phyloP scores from a whole-genome alignment of 2,888 invertebrate species.

The Scrobipalpa atriplicella region DNA sequence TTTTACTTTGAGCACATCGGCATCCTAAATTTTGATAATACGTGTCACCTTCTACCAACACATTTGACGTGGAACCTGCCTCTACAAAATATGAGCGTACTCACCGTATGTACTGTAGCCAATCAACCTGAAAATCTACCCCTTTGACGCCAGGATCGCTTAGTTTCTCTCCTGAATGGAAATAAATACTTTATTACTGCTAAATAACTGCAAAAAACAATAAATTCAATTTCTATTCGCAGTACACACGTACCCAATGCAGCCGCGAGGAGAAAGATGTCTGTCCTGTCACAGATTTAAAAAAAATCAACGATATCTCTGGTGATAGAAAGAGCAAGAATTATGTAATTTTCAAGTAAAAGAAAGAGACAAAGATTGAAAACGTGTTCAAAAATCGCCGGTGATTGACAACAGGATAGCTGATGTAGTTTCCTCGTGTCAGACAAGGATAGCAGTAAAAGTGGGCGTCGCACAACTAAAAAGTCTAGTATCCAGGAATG shows the following conservation, averaged over 20 bases:
- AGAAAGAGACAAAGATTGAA: not conserved
- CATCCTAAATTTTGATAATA: constrained; percentile 73
- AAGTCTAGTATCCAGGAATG: not conserved
- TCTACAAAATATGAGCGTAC: constrained; percentile 62
- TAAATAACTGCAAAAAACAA: constrained; percentile 46
- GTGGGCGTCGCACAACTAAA: not conserved
- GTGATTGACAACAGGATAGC: constrained; percentile 15
- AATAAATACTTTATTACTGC: constrained; percentile 52
- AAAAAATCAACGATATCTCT: constrained; percentile 9
- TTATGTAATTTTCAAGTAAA: not conserved
- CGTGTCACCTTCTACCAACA: constrained; percentile 81
- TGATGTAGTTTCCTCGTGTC: not conserved
- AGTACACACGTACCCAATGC: constrained; percentile 74
- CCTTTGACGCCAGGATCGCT: constrained; percentile 74
- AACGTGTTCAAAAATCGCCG: constrained; percentile 3
- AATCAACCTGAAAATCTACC: constrained; percentile 73
- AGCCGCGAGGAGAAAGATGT: constrained; percentile 73
- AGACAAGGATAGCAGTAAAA: not conserved
- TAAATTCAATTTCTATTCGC: constrained; percentile 44
- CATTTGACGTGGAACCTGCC: constrained; percentile 81
- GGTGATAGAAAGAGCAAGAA: constrained; percentile 13
- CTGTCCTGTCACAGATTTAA: constrained; percentile 33
- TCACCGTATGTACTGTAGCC: constrained; percentile 79
- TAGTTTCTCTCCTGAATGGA: constrained; percentile 66
- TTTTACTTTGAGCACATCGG: constrained; percentile 44